Evolutionary conservation across 2,888 invertebrate species (phyloP), one percentile per base, ranked within the genome.

Genomic region (Trachelus troglodyta): DNA sequence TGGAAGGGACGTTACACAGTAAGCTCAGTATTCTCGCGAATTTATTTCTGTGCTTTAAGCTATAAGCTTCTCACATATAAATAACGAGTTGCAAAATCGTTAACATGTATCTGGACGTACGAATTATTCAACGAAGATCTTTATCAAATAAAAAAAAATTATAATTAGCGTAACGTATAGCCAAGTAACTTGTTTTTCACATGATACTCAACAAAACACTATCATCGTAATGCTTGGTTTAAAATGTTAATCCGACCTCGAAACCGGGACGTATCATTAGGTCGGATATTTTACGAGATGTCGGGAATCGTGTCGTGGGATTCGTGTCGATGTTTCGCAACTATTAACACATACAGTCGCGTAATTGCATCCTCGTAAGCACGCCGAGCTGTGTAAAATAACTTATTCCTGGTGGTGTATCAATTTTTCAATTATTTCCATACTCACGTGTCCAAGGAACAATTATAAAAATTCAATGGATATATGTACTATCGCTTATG

Each of bases 221-320:
- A 33, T 71, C 31, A 71, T 30, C 71, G 31, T 71, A 31, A 31
- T 30, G 69, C 69, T n/a, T 56, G 33, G 40, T 30, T 75, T 30
- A 76, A 76, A 76, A 73, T 68, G 40, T 37, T 73, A 74, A 71
- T 31, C n/a, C 31, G 34, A 77, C 73, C 76, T 77, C 12, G 68
- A 40, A 68, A 71, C 34, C 71, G 35, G 34, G 71, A 33, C 31
- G 31, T 71, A 71, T 71, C 71, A 71, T 71, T 71, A 71, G 34
- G 34, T 31, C 12, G 71, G 12, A 69, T 75, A 68, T 76, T 69
- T 69, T 68, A 37, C 76, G 40, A 23, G 40, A 23, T 23, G 40
- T 56, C 40, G 40, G 23, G 23, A 56, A 56, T 23, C 40, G 40
- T 56, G 40, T 56, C 40, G 40, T 56, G 40, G 40, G 40, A 56